Percentiles rank a stretch among this genome's conserved stretches.
phyloP scores from a whole-genome alignment of 2,888 invertebrate genomes.

The Agonopterix subpropinquella region DNA sequence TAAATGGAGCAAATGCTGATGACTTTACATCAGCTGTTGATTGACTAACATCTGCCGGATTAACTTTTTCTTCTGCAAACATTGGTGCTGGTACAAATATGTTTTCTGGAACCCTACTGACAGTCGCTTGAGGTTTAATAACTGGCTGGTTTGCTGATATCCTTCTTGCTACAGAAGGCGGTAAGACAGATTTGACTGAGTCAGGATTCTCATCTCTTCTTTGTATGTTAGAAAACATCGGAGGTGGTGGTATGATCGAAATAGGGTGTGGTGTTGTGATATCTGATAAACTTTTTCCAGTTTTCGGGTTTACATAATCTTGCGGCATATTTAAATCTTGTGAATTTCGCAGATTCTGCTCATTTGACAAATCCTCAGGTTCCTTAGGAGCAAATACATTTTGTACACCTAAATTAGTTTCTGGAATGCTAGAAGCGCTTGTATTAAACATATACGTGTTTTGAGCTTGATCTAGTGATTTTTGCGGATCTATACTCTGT shows the following conservation, averaged over 20 bases:
- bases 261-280: no score
- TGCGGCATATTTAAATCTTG: no score
- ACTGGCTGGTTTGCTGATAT: slow-evolving; percentile 49
- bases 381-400: no score
- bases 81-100: slow-evolving; percentile 46
- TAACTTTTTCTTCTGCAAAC: slow-evolving; percentile 1
- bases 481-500: no score
- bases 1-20: slow-evolving; percentile 1
- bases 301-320: no score
- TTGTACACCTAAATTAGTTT: no score
- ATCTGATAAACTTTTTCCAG: no score
- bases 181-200: slow-evolving; percentile 46
- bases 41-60: not conserved
- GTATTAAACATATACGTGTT: no score
- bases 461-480: no score
- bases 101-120: slow-evolving; percentile 27
- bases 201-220: slow-evolving; percentile 27
- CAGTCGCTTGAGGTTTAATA: slow-evolving; percentile 34
- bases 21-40: not conserved
- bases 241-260: slow-evolving; percentile 43
- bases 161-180: slow-evolving; percentile 62
- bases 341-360: no score
- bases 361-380: no score
- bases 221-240: slow-evolving; percentile 51
- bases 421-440: no score